phyloP scores from a whole-genome alignment of 64 coral and sea anemone species.

The Anthopleura sola region DNA sequence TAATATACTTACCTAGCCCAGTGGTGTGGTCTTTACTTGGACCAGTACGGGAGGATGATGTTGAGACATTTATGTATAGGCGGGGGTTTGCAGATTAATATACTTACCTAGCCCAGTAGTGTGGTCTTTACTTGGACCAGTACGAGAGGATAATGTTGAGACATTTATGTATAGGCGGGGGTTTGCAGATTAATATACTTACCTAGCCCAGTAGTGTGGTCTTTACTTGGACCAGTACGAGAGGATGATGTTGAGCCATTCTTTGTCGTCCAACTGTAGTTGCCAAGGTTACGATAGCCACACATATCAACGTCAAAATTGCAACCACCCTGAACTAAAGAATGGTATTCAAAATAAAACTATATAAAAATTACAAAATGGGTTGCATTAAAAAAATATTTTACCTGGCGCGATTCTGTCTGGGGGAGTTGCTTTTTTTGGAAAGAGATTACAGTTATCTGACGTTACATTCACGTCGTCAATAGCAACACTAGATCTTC shows the following conservation, averaged over 20 bases:
- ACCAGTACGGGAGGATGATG: too few relatives aligned
- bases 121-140: too few relatives aligned
- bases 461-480: conserved; percentile 18
- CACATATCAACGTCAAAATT: conserved; percentile 2
- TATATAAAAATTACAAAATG: too few relatives aligned
- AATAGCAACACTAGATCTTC: conserved; percentile 1
- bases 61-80: too few relatives aligned
- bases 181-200: background rate
- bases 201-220: conserved; percentile 27
- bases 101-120: too few relatives aligned
- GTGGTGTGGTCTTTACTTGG: too few relatives aligned
- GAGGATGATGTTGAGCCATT: background rate
- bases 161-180: too few relatives aligned
- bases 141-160: too few relatives aligned
- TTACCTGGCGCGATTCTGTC: background rate
- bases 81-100: too few relatives aligned
- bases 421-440: background rate
- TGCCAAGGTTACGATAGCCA: background rate
- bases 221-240: conserved; percentile 13
- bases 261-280: background rate
- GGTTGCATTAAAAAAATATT: background rate
- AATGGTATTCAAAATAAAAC: background rate
- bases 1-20: too few relatives aligned
- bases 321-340: conserved; percentile 15
- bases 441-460: conserved; percentile 1